Evolutionary conservation across 2,888 invertebrate genomes (phyloP), one percentile per base, ranked within the genome.

Genomic region (Eurytoma adleriae): DNA sequence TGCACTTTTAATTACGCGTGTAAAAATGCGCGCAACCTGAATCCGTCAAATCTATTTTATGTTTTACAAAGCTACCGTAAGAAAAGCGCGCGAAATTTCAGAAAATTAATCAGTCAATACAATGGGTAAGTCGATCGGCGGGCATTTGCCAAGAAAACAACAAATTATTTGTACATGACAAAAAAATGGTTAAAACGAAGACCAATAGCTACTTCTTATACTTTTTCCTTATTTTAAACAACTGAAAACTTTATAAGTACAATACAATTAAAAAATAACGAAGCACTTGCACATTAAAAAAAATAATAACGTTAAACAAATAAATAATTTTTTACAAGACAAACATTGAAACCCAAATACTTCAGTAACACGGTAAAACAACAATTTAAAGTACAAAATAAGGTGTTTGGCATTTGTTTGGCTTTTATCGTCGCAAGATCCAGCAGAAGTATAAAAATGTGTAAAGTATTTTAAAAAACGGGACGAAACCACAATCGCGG

Each of bases 1-100:
- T 56, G 48, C 30, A 66, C 61, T 66, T 75, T 52, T 56, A 56
- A 57, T 69, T 69, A 30, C 27, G 73, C 66, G 69, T 56, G 69
- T 62, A 30, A 40, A 72, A 72, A 50, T 27, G 57, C 24, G 40
- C 7, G 50, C 50, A 74, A 70, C 71, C 59, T 75, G 67, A 78
- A 81, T 73, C 66, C 62, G 61, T 74, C 66, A 71, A 77, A 80
- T 24, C 54, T 72, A 79, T 69, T 78, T 79, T 5, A 24, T 10
- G 4, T 40, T 40, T 48, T 54, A 64, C n/a, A 56, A 76, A 80
- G 66, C 56, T 73, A 48, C 16, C 67, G 68, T 52, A 79, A 10
- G 18, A 68, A 78, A 24, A 74, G 54, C 56, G n/a, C 30, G 54
- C 24, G 40, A 56, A 67, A 70, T 52, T 79, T 74, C 72, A 80